These are phyloP conservation scores for Holcopasites calliopsidis DNA, from an alignment of 1,140 invertebrate genomes.

Conservation along the genomic window DNA sequence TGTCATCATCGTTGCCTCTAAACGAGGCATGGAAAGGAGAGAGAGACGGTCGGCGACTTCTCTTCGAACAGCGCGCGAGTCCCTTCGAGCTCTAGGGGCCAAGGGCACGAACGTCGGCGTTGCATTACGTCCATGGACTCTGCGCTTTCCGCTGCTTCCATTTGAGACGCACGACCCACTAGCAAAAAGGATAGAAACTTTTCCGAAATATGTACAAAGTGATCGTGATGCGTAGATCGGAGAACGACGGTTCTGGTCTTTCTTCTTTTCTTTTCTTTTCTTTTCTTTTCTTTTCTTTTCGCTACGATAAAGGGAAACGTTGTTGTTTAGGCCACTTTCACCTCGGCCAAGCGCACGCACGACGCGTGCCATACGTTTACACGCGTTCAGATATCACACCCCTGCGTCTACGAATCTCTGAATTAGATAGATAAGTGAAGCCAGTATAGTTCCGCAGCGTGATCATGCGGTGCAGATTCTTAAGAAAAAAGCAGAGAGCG, in stretches of 20 bases:
- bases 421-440: conserved; percentile 73
- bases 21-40: conserved; percentile 2
- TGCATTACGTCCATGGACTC: conserved; percentile 55
- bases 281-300: background rate
- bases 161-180: background rate
- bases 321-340: too few species aligned
- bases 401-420: conserved; percentile 58
- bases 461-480: conserved; percentile 58
- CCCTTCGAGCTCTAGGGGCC: too few species aligned
- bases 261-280: background rate
- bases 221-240: conserved; percentile 41
- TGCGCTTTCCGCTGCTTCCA: conserved; percentile 41
- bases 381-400: conserved; percentile 24
- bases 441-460: conserved; percentile 73
- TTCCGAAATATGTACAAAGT: conserved; percentile 62
- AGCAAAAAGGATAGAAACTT: conserved; percentile 24
- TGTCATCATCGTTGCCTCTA: background rate
- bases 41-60: too few species aligned
- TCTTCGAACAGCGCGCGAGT: too few species aligned
- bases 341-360: too few species aligned
- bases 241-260: background rate
- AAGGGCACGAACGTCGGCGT: conserved; percentile 43
- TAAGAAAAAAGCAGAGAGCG: background rate
- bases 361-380: too few species aligned
- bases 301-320: background rate